A percentile compares a stretch with the other conserved stretches of the same genome.
These are phyloP conservation scores for Labrus mixtus DNA, from an alignment of 2,113 vertebrate species.

Conservation along the genomic window DNA sequence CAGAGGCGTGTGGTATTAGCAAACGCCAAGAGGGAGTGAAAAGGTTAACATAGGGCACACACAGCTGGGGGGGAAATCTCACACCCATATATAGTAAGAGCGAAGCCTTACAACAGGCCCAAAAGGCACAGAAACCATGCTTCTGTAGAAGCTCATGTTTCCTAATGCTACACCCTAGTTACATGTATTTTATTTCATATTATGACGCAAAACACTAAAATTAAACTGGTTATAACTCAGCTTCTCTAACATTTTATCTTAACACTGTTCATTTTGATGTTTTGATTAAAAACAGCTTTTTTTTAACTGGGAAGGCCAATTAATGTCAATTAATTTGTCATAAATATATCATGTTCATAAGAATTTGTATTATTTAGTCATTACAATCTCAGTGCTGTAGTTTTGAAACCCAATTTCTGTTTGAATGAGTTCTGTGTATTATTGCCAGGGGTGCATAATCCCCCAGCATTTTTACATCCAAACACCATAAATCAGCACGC, in stretches of 20 bases:
- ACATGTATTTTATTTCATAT: not conserved
- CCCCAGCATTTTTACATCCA: conserved; percentile 38
- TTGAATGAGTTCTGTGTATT: conserved; percentile 2
- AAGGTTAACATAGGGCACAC: conserved; percentile 55
- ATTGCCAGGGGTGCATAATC: conserved; percentile 18
- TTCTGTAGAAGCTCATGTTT: conserved; percentile 1
- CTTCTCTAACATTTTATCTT: not conserved
- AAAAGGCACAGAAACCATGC: not conserved
- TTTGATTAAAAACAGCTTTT: not conserved
- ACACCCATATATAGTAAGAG: conserved; percentile 19
- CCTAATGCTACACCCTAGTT: not conserved
- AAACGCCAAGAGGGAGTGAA: conserved; percentile 36
- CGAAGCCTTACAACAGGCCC: not conserved
- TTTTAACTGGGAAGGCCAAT: not conserved
- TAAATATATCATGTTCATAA: not conserved
- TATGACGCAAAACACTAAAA: not conserved
- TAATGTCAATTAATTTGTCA: not conserved
- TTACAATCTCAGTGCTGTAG: not conserved
- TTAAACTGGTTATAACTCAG: not conserved
- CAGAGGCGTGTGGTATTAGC: conserved; percentile 49
- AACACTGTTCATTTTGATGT: not conserved
- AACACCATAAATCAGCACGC: conserved; percentile 59
- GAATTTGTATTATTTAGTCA: not conserved
- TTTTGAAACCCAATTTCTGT: not conserved
- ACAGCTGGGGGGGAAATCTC: conserved; percentile 29